These are phyloP conservation scores for Falco punctatus DNA, from an alignment of 2,113 vertebrate species.

Conservation along the genomic window DNA sequence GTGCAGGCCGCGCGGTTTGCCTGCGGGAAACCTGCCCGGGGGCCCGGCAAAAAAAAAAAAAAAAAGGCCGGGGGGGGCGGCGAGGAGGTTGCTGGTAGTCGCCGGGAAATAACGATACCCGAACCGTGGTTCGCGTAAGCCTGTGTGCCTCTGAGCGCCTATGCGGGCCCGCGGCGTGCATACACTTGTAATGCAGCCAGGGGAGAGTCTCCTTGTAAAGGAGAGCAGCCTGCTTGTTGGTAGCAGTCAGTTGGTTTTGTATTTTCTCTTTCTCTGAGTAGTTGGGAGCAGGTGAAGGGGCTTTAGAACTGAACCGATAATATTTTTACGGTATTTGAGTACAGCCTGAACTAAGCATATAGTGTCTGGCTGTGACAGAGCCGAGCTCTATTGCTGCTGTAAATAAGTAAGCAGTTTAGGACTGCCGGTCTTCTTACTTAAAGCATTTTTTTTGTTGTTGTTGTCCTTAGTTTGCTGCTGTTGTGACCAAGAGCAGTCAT, in stretches of 20 bases:
- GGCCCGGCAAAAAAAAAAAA: background rate
- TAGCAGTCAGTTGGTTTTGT: background rate
- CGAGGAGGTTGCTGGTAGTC: background rate
- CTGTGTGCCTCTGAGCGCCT: fast-evolving
- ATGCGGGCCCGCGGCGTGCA: background rate
- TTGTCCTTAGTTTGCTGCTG: background rate
- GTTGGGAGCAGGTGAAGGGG: background rate
- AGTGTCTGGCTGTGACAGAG: background rate
- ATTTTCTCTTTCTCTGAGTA: background rate
- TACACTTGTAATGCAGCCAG: background rate
- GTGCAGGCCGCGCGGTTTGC: background rate
- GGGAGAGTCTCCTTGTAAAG: background rate
- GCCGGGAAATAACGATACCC: background rate
- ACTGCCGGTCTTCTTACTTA: background rate
- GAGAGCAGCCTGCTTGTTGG: background rate
- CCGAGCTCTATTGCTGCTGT: background rate
- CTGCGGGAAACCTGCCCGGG: background rate
- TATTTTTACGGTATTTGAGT: background rate
- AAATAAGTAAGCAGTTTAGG: conserved; percentile 21
- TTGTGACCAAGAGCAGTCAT: background rate
- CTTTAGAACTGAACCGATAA: background rate
- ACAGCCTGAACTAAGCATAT: background rate
- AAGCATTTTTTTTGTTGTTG: background rate
- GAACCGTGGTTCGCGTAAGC: background rate
- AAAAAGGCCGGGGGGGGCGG: too few relatives aligned